Evolutionary conservation across 2,888 invertebrate genomes (phyloP).

Genomic region (Lapara coniferarum): DNA sequence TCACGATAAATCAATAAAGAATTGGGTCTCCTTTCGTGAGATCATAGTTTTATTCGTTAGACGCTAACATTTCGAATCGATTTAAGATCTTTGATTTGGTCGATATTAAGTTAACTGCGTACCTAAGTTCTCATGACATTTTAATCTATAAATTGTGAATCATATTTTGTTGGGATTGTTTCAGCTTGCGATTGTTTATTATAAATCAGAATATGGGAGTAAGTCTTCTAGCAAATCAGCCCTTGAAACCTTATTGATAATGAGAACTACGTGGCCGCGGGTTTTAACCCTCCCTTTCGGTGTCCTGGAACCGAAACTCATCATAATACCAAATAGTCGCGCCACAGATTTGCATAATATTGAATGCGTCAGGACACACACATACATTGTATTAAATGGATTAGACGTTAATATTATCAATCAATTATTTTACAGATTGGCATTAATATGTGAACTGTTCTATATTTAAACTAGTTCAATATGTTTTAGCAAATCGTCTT

Average conservation of each 20-base stretch:
- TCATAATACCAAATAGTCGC: no score
- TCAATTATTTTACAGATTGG: no score
- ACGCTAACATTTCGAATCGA: background rate
- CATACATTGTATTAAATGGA: no score
- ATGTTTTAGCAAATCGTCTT: background rate
- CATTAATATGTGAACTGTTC: background rate
- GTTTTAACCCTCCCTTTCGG: no score
- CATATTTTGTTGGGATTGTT: background rate
- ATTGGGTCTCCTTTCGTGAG: slow-evolving; percentile 17
- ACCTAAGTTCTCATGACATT: background rate
- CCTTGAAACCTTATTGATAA: no score
- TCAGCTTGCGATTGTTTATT: background rate
- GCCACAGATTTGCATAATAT: no score
- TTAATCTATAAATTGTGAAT: background rate
- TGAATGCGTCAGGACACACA: no score
- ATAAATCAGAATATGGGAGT: background rate
- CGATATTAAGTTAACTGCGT: background rate
- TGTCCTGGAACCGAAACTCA: no score
- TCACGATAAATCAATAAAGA: slow-evolving; percentile 22
- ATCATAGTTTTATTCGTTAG: slow-evolving; percentile 2
- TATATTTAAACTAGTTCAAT: background rate
- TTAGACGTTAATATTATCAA: no score
- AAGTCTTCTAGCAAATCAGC: no score
- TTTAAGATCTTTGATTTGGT: slow-evolving; percentile 2
- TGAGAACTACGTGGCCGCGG: no score